Percentiles rank a stretch among this genome's conserved stretches.
phyloP scores from a whole-genome alignment of 2,797 vertebrate species.

The Brachyalestes nurse region DNA sequence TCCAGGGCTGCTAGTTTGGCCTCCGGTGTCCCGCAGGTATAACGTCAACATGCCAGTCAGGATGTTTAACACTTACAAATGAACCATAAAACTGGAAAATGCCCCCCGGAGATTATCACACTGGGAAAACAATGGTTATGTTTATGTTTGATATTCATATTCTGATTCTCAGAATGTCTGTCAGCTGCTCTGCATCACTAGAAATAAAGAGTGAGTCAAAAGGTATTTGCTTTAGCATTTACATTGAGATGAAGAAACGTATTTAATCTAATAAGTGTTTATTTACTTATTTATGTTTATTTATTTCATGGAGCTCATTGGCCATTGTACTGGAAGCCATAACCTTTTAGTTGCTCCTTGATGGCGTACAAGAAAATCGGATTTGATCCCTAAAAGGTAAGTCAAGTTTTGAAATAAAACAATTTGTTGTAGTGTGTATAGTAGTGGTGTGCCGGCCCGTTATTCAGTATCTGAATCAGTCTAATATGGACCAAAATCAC shows the following conservation, averaged over 20 bases:
- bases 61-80: constrained; percentile 62
- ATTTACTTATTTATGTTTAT: background rate
- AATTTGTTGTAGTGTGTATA: too few species aligned
- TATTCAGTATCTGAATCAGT: too few species aligned
- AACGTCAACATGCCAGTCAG: constrained; percentile 68
- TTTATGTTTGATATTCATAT: constrained; percentile 53
- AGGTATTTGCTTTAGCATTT: background rate
- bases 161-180: too few species aligned
- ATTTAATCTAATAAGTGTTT: background rate
- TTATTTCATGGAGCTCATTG: too few species aligned
- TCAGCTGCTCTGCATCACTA: background rate
- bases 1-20: constrained; percentile 72
- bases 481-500: too few species aligned
- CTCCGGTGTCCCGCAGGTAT: constrained; percentile 56
- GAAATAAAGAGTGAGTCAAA: background rate
- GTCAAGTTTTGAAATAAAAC: too few species aligned
- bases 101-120: constrained; percentile 60
- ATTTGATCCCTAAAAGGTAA: too few species aligned
- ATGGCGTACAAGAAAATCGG: too few species aligned
- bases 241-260: background rate
- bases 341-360: too few species aligned
- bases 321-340: too few species aligned
- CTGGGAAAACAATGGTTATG: constrained; percentile 49
- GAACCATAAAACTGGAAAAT: constrained; percentile 11
- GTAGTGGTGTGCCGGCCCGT: too few species aligned